Evolutionary conservation across 2,113 vertebrate genomes (phyloP).

Genomic region (Sinocyclocheilus anophthalmus): DNA sequence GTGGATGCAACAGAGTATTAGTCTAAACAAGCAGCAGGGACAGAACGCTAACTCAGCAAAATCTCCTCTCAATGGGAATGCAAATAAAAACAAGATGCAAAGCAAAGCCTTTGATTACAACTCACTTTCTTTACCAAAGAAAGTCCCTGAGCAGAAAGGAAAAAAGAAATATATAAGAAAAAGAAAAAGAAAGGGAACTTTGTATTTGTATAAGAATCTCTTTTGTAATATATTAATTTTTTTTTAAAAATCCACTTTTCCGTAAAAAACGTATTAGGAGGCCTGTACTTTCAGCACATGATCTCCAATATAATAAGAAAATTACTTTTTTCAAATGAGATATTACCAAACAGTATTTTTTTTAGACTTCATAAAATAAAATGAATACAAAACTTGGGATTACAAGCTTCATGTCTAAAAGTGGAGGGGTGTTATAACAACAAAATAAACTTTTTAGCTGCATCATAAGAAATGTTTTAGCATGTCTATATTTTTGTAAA

Average conservation of each 20-base stretch:
- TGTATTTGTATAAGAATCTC: constrained; percentile 3
- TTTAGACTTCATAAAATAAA: background rate
- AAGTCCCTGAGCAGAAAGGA: constrained; percentile 67
- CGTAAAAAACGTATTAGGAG: too few species aligned
- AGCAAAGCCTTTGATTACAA: constrained; percentile 72
- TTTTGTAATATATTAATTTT: background rate
- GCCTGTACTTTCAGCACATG: background rate
- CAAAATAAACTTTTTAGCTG: background rate
- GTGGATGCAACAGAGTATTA: constrained; percentile 64
- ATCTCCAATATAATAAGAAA: background rate
- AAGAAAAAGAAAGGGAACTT: background rate
- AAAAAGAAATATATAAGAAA: background rate
- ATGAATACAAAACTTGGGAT: background rate
- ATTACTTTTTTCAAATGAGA: background rate
- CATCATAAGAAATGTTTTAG: background rate
- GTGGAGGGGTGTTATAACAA: background rate
- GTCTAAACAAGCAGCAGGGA: constrained; percentile 65
- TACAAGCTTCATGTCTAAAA: background rate
- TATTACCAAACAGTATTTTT: background rate
- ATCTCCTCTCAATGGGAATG: constrained; percentile 72
- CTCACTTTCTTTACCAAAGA: constrained; percentile 65
- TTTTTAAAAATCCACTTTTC: background rate
- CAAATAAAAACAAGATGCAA: constrained; percentile 76
- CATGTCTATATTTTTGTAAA: background rate
- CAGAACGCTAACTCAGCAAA: constrained; percentile 73